Percentiles rank a stretch among this genome's conserved stretches.
phyloP scores from a whole-genome alignment of 2,797 vertebrate genomes.

The Gymnopithys bicolor region DNA sequence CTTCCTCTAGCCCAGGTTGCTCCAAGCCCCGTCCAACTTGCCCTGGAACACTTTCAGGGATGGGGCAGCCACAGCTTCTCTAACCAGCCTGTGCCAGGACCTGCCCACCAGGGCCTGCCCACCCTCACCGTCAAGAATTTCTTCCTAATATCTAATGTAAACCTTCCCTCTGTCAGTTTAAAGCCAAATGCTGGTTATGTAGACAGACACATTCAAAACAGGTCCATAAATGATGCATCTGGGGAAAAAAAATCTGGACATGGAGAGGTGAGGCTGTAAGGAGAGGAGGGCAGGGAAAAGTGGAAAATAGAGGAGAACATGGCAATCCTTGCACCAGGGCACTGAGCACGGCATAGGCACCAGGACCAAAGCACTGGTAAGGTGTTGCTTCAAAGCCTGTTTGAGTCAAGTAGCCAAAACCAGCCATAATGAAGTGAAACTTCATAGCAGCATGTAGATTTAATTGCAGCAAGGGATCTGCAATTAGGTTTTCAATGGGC shows the following conservation, averaged over 20 bases:
- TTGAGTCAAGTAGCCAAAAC: conserved; percentile 42
- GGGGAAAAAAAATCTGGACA: neutral
- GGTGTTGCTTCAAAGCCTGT: conserved; percentile 51
- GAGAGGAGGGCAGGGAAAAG: neutral
- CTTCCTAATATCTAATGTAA: neutral
- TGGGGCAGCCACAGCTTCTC: neutral
- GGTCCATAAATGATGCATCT: neutral
- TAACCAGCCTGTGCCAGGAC: neutral
- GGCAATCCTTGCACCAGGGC: neutral
- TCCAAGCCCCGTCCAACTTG: rapidly evolving
- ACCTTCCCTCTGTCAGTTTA: neutral
- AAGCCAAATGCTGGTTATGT: neutral
- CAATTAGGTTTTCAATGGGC: conserved; percentile 55
- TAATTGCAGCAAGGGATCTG: conserved; percentile 64
- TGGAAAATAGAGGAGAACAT: neutral
- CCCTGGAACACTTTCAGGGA: neutral
- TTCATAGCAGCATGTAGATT: conserved; percentile 15
- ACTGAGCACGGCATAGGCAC: neutral
- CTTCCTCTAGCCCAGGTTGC: rapidly evolving
- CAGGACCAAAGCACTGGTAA: conserved; percentile 40
- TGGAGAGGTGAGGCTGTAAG: neutral
- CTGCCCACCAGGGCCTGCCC: neutral
- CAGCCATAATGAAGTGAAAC: conserved; percentile 58
- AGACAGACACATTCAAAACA: neutral
- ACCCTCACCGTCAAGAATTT: neutral